Evolutionary conservation across 2,113 vertebrate genomes (phyloP).

Genomic region (Piliocolobus tephrosceles): DNA sequence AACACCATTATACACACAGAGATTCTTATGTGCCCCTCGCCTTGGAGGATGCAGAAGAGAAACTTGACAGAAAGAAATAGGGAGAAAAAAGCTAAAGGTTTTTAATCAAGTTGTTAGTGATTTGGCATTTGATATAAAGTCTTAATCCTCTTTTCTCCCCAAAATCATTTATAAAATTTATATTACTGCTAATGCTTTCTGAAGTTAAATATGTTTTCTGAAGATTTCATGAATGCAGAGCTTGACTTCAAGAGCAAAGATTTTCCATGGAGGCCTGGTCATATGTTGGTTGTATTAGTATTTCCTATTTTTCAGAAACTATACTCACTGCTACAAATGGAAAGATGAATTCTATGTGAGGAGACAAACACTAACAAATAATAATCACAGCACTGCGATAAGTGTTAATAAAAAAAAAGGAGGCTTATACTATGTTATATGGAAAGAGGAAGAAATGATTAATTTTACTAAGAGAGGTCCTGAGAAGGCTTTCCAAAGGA

Average conservation of each 20-base stretch:
- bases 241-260: not conserved
- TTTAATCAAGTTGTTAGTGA: conserved; percentile 48
- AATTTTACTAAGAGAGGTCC: conserved; percentile 20
- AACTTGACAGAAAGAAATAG: not conserved
- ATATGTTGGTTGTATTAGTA: not conserved
- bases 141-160: not conserved
- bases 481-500: not conserved
- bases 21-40: not conserved
- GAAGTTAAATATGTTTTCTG: conserved; percentile 23
- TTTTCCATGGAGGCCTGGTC: not conserved
- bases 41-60: not conserved
- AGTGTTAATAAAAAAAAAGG: not conserved
- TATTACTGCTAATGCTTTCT: conserved; percentile 27
- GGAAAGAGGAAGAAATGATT: not conserved
- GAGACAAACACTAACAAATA: not conserved
- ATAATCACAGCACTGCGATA: not conserved
- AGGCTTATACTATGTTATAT: not conserved
- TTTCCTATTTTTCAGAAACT: not conserved
- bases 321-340: not conserved
- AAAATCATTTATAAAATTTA: conserved; percentile 8
- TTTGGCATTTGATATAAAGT: not conserved
- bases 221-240: not conserved
- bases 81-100: not conserved
- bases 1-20: not conserved
- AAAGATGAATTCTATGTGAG: not conserved